A percentile compares a stretch with the other conserved stretches of the same genome.
These are phyloP conservation scores for Apostichopus japonicus DNA, from an alignment of 35 echinoderm and acorn worm genomes.

Conservation along the genomic window DNA sequence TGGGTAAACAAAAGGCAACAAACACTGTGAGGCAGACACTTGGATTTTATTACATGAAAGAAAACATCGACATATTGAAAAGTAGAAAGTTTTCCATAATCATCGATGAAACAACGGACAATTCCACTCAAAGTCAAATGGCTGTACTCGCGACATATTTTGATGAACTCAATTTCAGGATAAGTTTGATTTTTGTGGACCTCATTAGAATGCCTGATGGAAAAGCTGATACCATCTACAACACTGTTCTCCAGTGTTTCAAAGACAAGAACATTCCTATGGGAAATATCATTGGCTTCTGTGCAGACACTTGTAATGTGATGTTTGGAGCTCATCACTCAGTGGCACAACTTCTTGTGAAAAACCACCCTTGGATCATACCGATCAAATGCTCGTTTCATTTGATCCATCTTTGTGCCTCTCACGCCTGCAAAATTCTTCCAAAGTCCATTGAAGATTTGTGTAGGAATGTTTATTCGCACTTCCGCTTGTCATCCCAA, in stretches of 20 bases:
- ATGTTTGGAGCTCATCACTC: conserved; percentile 47
- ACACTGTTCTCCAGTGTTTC: conserved; percentile 18
- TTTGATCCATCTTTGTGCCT: conserved; percentile 45
- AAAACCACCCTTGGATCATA: conserved; percentile 43
- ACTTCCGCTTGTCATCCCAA: conserved; percentile 15
- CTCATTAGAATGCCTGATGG: conserved; percentile 29
- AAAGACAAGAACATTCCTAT: conserved; percentile 35
- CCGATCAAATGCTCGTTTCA: conserved; percentile 52
- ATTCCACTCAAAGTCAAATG: conserved; percentile 53
- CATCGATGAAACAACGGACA: conserved; percentile 50
- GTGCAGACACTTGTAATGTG: conserved; percentile 50
- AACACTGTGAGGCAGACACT: conserved; percentile 39
- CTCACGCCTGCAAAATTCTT: conserved; percentile 24
- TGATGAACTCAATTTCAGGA: conserved; percentile 7
- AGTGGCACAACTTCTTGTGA: conserved; percentile 9
- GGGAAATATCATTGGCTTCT: conserved; percentile 43
- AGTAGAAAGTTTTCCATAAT: conserved; percentile 21
- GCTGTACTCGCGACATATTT: conserved; percentile 46
- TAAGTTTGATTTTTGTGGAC: not conserved
- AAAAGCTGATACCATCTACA: conserved; percentile 42
- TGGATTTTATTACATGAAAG: conserved; percentile 52
- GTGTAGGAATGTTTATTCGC: conserved; percentile 37
- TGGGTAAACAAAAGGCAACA: conserved; percentile 53
- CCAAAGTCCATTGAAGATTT: conserved; percentile 42
- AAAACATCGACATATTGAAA: not conserved